Conservation (phyloP, 2,888 invertebrate genomes). For the Tipula unca region DNA sequence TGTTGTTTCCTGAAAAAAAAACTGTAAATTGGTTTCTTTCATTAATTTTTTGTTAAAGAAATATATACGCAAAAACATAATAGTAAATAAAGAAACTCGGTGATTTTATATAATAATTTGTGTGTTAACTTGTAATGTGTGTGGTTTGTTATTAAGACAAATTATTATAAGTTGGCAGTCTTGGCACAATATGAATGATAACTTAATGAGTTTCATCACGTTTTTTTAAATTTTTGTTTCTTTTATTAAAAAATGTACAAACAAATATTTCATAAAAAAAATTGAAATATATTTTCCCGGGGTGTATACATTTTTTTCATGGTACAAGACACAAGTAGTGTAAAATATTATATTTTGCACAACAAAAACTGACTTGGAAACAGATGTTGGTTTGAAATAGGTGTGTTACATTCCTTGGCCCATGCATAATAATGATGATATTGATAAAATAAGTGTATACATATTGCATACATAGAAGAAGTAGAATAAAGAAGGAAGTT, state of each 20-base stretch:
- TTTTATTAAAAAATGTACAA: neutral
- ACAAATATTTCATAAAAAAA: neutral
- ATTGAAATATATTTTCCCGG: neutral
- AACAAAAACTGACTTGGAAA: neutral
- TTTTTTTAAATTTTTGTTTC: neutral
- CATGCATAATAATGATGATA: neutral
- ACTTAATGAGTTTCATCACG: neutral
- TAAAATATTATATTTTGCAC: neutral
- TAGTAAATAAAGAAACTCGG: neutral
- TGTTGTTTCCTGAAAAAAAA: neutral
- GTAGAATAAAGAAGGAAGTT: neutral
- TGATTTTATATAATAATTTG: neutral
- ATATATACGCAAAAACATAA: neutral
- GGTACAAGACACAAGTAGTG: neutral
- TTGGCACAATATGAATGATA: neutral
- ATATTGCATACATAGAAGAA: neutral
- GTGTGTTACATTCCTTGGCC: neutral
- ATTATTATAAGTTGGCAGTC: neutral
- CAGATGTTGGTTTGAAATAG: neutral
- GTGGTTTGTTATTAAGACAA: neutral
- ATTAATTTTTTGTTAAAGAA: neutral
- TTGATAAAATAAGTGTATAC: neutral
- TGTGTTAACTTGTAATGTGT: neutral
- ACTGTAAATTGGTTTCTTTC: neutral
- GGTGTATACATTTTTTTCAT: neutral